Evolutionary conservation across 2,797 vertebrate genomes (phyloP).

Genomic region (Gymnocypris eckloni): DNA sequence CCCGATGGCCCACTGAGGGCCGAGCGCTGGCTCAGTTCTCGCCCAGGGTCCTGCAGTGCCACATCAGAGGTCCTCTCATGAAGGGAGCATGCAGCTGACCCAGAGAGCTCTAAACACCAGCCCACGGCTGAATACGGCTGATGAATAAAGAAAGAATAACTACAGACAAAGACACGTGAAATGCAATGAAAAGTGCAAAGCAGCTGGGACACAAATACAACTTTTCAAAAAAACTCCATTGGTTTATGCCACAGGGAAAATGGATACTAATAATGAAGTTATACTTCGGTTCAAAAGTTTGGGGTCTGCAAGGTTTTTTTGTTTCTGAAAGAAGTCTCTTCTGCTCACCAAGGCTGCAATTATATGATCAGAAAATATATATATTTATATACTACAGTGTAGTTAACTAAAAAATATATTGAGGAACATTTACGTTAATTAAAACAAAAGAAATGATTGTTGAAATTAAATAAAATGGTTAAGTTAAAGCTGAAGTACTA

Average conservation of each 20-base stretch:
- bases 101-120: slow-evolving; percentile 11
- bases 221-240: background rate
- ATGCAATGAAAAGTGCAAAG: background rate
- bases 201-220: slow-evolving; percentile 1
- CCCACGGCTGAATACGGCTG: slow-evolving; percentile 11
- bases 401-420: background rate
- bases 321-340: background rate
- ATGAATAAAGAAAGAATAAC: slow-evolving; percentile 15
- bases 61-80: slow-evolving; percentile 47
- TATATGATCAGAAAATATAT: background rate
- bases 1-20: slow-evolving; percentile 38
- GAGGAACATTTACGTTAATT: background rate
- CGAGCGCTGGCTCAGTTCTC: slow-evolving; percentile 28
- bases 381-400: background rate
- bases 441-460: background rate
- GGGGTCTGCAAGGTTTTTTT: background rate
- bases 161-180: slow-evolving; percentile 1
- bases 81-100: slow-evolving; percentile 47
- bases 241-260: background rate
- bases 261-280: background rate
- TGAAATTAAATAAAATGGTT: background rate
- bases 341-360: background rate
- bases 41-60: slow-evolving; percentile 32
- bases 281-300: background rate
- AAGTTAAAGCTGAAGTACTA: background rate